These are phyloP conservation scores for Fulmarus glacialis DNA, from an alignment of 2,113 vertebrate genomes.

Conservation along the genomic window DNA sequence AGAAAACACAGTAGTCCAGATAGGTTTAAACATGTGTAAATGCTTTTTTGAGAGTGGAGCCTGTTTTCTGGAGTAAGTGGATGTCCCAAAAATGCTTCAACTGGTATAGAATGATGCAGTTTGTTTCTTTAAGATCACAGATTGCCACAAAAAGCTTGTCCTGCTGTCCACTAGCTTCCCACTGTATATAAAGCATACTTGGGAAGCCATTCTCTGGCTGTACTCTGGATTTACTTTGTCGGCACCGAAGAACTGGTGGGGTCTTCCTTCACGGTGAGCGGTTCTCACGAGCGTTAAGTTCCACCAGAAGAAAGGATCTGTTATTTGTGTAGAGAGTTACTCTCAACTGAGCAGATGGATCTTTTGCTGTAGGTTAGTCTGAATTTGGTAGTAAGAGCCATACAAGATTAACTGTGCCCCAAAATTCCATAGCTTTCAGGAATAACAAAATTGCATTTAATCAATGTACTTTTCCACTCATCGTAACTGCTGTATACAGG, in stretches of 20 bases:
- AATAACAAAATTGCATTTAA: background rate
- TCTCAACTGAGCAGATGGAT: background rate
- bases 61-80: background rate
- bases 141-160: background rate
- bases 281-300: background rate
- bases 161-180: background rate
- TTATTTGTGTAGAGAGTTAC: background rate
- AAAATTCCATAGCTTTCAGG: background rate
- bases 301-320: background rate
- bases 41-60: background rate
- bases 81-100: background rate
- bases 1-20: background rate
- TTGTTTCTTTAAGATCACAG: background rate
- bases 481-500: background rate
- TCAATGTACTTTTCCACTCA: background rate
- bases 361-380: background rate
- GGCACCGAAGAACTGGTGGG: background rate
- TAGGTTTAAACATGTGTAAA: background rate
- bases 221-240: background rate
- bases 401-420: background rate
- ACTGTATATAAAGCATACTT: background rate
- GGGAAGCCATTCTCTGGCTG: background rate
- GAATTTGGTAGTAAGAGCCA: background rate
- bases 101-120: background rate
- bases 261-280: background rate